Percentiles rank a stretch among this genome's conserved stretches.
Conservation (phyloP, 2,113 vertebrate genomes). For the Mastomys coucha region DNA sequence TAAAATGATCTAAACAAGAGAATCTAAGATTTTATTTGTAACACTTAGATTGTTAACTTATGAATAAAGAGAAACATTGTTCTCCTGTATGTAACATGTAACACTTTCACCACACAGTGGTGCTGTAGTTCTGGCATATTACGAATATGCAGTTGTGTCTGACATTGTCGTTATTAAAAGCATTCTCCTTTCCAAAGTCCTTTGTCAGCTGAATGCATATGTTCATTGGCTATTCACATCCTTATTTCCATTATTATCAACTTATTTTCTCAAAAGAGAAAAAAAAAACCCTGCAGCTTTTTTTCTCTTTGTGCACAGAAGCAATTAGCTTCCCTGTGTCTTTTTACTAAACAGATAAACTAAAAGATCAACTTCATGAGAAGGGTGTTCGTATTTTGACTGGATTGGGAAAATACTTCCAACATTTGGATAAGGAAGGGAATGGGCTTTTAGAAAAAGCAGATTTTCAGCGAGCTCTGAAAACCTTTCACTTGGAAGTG, state of each 20-base stretch:
- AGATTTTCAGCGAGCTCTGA: slow-evolving; percentile 85
- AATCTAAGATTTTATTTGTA: slow-evolving; percentile 40
- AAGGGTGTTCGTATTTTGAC: slow-evolving; percentile 86
- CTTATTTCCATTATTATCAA: not conserved
- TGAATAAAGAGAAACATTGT: not conserved
- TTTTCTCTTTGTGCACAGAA: not conserved
- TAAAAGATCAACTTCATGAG: slow-evolving; percentile 83
- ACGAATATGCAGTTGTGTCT: not conserved
- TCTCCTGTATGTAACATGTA: slow-evolving; percentile 46
- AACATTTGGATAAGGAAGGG: slow-evolving; percentile 80
- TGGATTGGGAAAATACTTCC: slow-evolving; percentile 87
- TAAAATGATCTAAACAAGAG: not conserved
- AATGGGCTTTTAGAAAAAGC: slow-evolving; percentile 82
- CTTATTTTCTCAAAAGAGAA: slow-evolving; percentile 42
- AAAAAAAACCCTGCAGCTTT: not conserved
- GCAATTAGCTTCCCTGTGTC: slow-evolving; percentile 38
- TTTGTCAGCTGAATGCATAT: not conserved
- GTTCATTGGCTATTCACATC: not conserved
- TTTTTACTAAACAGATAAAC: slow-evolving; percentile 76
- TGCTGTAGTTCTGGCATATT: slow-evolving; percentile 65
- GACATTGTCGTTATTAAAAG: not conserved
- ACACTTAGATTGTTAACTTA: slow-evolving; percentile 10
- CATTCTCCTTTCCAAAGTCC: not conserved
- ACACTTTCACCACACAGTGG: slow-evolving; percentile 78
- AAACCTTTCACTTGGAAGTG: slow-evolving; percentile 86